Percentiles rank a stretch among this genome's conserved stretches.
Conservation (phyloP, 2,888 invertebrate genomes). For the Yponomeuta cagnagella region DNA sequence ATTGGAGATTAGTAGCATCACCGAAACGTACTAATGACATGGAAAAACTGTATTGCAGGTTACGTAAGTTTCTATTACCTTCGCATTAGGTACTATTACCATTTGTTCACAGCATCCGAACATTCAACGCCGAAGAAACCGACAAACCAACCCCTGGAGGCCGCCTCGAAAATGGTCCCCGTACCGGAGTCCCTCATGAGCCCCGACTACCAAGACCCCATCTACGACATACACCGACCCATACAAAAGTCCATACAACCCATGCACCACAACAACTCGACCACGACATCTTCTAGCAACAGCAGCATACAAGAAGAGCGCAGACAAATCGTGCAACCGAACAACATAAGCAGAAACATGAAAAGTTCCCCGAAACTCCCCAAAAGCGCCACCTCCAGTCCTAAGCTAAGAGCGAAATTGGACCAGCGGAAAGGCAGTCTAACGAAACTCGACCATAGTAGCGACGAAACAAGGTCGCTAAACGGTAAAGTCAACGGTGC, state of each 20-base stretch:
- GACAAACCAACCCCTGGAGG: conserved; percentile 79
- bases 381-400: conserved; percentile 67
- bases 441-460: conserved; percentile 38
- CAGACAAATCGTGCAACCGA: conserved; percentile 30
- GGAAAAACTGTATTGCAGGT: no score
- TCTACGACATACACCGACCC: conserved; percentile 60
- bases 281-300: conserved; percentile 50
- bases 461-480: conserved; percentile 35
- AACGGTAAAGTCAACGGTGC: conserved; percentile 42
- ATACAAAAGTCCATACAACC: conserved; percentile 47
- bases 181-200: conserved; percentile 92
- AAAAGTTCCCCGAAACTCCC: conserved; percentile 61
- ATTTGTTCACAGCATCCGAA: not conserved
- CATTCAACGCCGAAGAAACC: conserved; percentile 33
- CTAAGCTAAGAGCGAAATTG: conserved; percentile 56
- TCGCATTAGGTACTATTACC: no score
- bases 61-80: no score
- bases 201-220: conserved; percentile 81
- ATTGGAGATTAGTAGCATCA: no score
- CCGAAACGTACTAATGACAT: no score
- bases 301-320: conserved; percentile 54
- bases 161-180: conserved; percentile 90
- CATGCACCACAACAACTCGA: conserved; percentile 22
- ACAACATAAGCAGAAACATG: conserved; percentile 38
- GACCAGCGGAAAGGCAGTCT: conserved; percentile 65